A percentile compares a stretch with the other conserved stretches of the same genome.
phyloP scores from a whole-genome alignment of 2,797 vertebrate genomes.

The Poeciliopsis infans region DNA sequence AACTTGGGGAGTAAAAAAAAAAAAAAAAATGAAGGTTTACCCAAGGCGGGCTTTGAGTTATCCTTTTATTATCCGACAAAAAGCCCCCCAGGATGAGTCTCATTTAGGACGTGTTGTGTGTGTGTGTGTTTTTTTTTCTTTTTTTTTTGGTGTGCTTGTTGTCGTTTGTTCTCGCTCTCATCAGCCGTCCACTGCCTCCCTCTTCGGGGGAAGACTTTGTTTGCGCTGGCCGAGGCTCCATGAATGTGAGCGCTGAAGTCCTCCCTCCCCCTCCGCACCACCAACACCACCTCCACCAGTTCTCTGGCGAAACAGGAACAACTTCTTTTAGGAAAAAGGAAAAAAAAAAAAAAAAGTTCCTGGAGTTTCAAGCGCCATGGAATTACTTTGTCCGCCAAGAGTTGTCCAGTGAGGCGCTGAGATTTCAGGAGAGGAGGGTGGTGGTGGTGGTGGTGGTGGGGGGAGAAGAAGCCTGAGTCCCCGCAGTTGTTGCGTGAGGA shows the following conservation, averaged over 20 bases:
- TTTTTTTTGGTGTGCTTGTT: conserved; percentile 4
- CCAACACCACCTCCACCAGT: conserved; percentile 23
- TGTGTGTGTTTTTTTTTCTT: too few species aligned
- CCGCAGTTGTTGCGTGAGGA: conserved; percentile 60
- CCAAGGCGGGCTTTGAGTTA: conserved; percentile 43
- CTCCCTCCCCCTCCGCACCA: conserved; percentile 72
- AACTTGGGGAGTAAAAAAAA: conserved; percentile 56
- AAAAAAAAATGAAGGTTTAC: conserved; percentile 46
- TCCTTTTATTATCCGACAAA: conserved; percentile 41
- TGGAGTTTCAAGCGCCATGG: conserved; percentile 82
- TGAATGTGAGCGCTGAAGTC: conserved; percentile 80
- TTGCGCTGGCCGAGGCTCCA: conserved; percentile 82
- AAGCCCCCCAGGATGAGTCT: conserved; percentile 24
- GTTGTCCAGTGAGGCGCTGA: conserved; percentile 82
- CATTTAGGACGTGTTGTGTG: conserved; percentile 27
- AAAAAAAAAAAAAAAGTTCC: conserved; percentile 76
- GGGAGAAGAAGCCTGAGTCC: conserved; percentile 39
- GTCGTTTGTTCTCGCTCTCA: conserved; percentile 67
- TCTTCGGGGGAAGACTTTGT: conserved; percentile 84
- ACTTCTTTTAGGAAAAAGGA: conserved; percentile 81
- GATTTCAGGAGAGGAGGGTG: conserved; percentile 63
- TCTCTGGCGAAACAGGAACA: conserved; percentile 84
- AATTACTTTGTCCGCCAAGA: conserved; percentile 81
- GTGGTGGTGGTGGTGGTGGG: too few species aligned
- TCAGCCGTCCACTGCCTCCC: conserved; percentile 79